A percentile compares a stretch with the other conserved stretches of the same genome.
Conservation (phyloP, 2,888 invertebrate species). For the Standfussiana lucernea region DNA sequence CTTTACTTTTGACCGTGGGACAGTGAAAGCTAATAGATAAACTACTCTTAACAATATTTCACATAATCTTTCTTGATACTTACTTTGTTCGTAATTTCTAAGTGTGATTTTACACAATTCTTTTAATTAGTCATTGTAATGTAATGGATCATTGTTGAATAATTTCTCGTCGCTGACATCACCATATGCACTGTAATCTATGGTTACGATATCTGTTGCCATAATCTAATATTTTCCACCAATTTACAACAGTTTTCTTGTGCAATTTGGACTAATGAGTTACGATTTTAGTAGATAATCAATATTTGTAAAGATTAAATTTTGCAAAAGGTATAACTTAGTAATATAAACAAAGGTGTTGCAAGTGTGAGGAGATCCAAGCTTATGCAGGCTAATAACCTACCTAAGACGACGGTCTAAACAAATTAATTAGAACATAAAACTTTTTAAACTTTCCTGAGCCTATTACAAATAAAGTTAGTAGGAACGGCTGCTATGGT, state of each 20-base stretch:
- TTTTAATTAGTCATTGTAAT: conserved; percentile 66
- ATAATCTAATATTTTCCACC: conserved; percentile 33
- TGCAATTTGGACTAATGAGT: conserved; percentile 22
- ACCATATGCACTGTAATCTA: conserved; percentile 24
- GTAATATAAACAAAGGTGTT: conserved; percentile 25
- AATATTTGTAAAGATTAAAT: conserved; percentile 23
- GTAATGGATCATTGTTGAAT: conserved; percentile 49
- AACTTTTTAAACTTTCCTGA: not conserved
- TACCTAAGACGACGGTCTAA: not conserved
- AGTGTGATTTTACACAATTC: conserved; percentile 61
- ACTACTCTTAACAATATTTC: conserved; percentile 79
- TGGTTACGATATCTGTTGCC: conserved; percentile 20
- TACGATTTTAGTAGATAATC: conserved; percentile 22
- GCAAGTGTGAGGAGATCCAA: conserved; percentile 12
- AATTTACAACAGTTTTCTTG: conserved; percentile 37
- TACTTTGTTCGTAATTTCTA: conserved; percentile 71
- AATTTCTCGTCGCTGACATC: conserved; percentile 34
- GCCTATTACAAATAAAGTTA: not conserved
- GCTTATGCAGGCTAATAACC: not conserved
- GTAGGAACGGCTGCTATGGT: not conserved
- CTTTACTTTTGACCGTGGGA: conserved; percentile 77
- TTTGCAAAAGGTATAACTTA: conserved; percentile 17
- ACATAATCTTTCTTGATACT: conserved; percentile 80
- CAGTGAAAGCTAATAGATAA: conserved; percentile 82
- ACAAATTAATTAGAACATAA: not conserved